Base-by-base conservation (phyloP, 2,888 invertebrate genomes). In the Pterostichus madidus region DNA sequence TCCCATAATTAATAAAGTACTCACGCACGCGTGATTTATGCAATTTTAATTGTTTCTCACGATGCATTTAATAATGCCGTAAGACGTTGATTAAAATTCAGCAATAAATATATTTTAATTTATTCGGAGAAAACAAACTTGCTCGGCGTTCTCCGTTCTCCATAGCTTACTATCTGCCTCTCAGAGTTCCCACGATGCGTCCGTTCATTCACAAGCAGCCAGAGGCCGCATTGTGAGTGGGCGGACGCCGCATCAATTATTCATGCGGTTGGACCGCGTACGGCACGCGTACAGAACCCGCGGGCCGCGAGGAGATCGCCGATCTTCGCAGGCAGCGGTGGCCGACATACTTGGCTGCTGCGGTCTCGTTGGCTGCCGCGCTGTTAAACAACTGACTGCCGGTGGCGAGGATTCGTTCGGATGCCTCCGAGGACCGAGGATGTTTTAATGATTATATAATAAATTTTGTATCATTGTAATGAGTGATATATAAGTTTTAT, bases 51-150 rank as follows among this genome's bases (percentile, higher is more conserved):
- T 80, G 68, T 80, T 80, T 80, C 80, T 80, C 80, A 80, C 80
- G 80, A 68, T 52, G 49, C 35, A 3, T 39, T 39, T 39, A 31
- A 77, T 77, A 80, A 53, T 32, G 80, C 68, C 68, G 68, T 46
- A 68, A 80, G 80, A 80, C 68, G 80, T 80, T 80, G 80, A 80
- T 80, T 80, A 64, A 80, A 80, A 80, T 80, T 68, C 80, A 80
- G 46, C 68, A 80, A 68, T 68, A 68, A 52, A 68, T 64, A 64
- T 61, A 35, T 68, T 80, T 80, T 80, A 80, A 80, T 80, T 68
- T 80, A 80, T 80, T 64, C 80, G 53, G 80, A 68, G 68, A 68
- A 68, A 68, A 68, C 44, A 68, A 68, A 68, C 39, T 44, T 13
- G 64, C 11, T 8, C 13, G 13, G n/a, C 32, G n/a, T 64, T n/a